These are phyloP conservation scores for Drosophila nr. perissopoda DNA, from an alignment of 2,888 invertebrate genomes.

Conservation along the genomic window DNA sequence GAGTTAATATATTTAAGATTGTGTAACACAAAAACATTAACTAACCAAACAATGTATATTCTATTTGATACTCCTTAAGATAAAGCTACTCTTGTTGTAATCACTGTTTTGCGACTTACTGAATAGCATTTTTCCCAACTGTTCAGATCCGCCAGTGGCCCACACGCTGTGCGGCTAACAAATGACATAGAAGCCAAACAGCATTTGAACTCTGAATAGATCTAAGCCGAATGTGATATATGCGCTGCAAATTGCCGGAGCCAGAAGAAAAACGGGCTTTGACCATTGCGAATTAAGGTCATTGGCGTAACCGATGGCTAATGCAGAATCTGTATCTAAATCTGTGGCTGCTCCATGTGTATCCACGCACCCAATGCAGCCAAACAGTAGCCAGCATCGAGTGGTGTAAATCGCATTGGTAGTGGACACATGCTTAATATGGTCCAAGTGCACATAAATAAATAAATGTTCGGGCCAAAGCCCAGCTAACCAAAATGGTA, in stretches of 20 bases:
- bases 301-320: constrained; percentile 50
- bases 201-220: constrained; percentile 43
- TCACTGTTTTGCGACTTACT: constrained; percentile 21
- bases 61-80: constrained; percentile 41
- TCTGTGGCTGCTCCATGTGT: constrained; percentile 17
- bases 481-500: constrained; percentile 70
- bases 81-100: constrained; percentile 71
- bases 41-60: constrained; percentile 20
- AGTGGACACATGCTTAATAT: constrained; percentile 65
- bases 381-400: constrained; percentile 58
- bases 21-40: constrained; percentile 5
- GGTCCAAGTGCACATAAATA: constrained; percentile 54
- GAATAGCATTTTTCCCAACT: not conserved
- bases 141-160: constrained; percentile 21
- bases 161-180: constrained; percentile 50
- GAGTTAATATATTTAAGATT: constrained; percentile 32
- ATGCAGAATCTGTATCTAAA: constrained; percentile 29
- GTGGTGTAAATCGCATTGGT: constrained; percentile 31
- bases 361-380: constrained; percentile 49
- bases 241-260: constrained; percentile 70
- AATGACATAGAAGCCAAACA: constrained; percentile 40
- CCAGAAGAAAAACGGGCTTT: constrained; percentile 72
- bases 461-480: constrained; percentile 56
- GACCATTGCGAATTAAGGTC: constrained; percentile 74
- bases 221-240: constrained; percentile 60